Conservation (phyloP, 1,140 invertebrate species). For the Colletes gigas region DNA sequence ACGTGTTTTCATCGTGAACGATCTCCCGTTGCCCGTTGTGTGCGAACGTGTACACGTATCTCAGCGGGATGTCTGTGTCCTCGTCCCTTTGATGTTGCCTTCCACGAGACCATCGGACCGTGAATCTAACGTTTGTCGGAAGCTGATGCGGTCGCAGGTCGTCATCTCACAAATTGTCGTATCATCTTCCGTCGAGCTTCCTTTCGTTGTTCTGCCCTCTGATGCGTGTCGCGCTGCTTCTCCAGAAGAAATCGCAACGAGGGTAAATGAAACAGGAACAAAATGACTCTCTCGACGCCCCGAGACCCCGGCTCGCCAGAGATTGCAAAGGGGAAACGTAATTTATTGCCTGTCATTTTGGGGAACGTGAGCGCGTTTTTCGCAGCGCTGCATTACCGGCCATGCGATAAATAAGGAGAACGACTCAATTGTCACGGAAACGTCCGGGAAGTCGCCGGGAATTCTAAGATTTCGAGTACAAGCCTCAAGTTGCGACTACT, state of each 20-base stretch:
- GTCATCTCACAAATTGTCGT: constrained; percentile 23
- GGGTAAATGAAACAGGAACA: constrained; percentile 37
- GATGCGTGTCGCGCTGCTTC: background rate
- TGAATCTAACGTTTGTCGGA: constrained; percentile 27
- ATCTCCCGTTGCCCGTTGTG: background rate
- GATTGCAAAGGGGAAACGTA: background rate
- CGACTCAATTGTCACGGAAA: constrained; percentile 2
- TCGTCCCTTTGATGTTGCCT: constrained; percentile 23
- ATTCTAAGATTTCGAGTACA: too few relatives aligned
- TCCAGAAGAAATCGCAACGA: constrained; percentile 11
- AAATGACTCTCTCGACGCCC: constrained; percentile 28
- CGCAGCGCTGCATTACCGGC: constrained; percentile 6
- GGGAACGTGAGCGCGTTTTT: background rate
- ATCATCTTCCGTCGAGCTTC: background rate
- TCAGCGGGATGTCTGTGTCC: background rate
- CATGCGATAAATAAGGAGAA: constrained; percentile 18
- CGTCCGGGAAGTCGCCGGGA: background rate
- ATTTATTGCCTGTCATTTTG: constrained; percentile 18
- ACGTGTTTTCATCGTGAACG: constrained; percentile 32
- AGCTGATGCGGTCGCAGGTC: constrained; percentile 1
- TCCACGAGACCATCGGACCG: constrained; percentile 21
- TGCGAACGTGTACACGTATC: background rate
- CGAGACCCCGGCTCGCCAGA: background rate
- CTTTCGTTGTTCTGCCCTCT: too few relatives aligned
- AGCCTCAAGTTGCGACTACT: too few relatives aligned